These are phyloP conservation scores for Pterostichus madidus DNA, from an alignment of 2,888 invertebrate genomes.

Conservation along the genomic window DNA sequence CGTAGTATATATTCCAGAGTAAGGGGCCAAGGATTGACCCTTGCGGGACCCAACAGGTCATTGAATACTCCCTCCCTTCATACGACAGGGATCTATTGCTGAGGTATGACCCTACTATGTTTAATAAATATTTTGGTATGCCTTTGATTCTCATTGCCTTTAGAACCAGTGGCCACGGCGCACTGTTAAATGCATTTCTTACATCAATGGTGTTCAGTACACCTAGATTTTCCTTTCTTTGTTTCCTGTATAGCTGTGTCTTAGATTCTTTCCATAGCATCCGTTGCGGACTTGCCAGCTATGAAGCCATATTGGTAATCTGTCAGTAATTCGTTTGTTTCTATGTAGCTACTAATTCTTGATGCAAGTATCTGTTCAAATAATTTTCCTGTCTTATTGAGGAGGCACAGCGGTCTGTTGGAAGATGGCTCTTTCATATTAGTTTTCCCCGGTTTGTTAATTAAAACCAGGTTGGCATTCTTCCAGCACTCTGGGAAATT, in stretches of 20 bases:
- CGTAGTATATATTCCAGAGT: conserved; percentile 4
- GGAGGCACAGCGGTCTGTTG: background rate
- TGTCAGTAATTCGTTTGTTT: background rate
- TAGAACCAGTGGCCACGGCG: background rate
- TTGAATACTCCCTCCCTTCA: background rate
- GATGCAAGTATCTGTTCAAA: no score
- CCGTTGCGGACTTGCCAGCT: background rate
- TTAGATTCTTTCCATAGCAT: background rate
- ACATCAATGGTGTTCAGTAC: background rate
- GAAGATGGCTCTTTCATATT: background rate
- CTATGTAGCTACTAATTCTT: background rate
- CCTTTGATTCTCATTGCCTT: background rate
- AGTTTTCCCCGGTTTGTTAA: background rate
- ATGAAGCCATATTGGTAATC: background rate
- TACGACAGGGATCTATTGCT: background rate
- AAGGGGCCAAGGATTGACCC: background rate
- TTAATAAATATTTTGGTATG: background rate
- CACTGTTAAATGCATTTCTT: background rate
- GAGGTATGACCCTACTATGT: background rate
- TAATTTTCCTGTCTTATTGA: background rate
- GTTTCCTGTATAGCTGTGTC: background rate
- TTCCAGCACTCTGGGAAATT: background rate
- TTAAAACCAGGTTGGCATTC: background rate
- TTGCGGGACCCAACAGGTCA: background rate
- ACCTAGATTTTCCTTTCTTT: background rate